Base-by-base conservation (phyloP, 2,888 invertebrate species). In the Troides aeacus region DNA sequence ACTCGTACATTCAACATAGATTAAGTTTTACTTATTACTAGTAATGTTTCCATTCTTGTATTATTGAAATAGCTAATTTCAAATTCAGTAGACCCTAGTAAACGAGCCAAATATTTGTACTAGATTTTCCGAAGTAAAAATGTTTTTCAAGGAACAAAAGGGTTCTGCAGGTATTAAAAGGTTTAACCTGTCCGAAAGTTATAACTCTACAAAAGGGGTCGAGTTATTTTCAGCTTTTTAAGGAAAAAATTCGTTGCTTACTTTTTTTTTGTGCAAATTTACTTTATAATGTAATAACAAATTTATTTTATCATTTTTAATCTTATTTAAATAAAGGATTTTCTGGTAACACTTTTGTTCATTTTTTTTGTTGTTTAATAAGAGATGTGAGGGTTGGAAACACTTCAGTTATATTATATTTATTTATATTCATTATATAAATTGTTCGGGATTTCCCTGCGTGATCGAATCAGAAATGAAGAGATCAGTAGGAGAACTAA, bases 101-200 rank as follows among this genome's bases (percentile, higher is more conserved):
- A 65, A 65, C 18, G 46, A 65, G 39, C 18, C 42, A 58, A 65
- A 58, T 65, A 58, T 65, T 65, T 58, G 58, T 59, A 59, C 46
- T 56, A 64, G 58, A 59, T 59, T 10, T 59, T 24, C 23, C 24
- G 58, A 59, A 59, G 23, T 24, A 59, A 23, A 24, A 59, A 59
- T 59, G 24, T 59, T 59, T 59, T 56, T 21, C 7, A n/a, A 21
- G 56, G 56, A 56, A 56, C 56, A 56, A 56, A 56, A 56, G 56
- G 56, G 56, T 56, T 24, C 23, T 24, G 15, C 24, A 59, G 58
- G 58, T 59, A 59, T 59, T 59, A 24, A 24, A 59, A 59, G 56
- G 56, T 56, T 56, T 21, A 56, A 56, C 56, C 56, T 56, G 56
- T 56, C 56, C 56, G 10, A 56, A 56, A 56, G 56, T 56, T 56